A percentile compares a stretch with the other conserved stretches of the same genome.
Evolutionary conservation across 1,140 invertebrate species (phyloP).

Genomic region (Drosophila melanogaster): DNA sequence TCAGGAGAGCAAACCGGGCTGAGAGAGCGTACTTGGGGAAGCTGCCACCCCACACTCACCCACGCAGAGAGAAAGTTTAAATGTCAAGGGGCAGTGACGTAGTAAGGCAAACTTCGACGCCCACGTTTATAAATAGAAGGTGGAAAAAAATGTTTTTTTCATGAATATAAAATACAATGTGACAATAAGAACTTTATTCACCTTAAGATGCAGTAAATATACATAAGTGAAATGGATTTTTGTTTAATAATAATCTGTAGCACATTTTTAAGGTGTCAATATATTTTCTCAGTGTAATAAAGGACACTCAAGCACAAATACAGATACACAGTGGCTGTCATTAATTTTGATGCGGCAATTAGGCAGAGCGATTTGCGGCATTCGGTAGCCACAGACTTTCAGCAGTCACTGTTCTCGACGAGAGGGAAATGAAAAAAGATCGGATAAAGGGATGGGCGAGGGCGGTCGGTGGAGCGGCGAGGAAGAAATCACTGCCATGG

Average conservation of each 20-base stretch:
- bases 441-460: neutral
- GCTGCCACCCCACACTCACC: constrained; percentile 15
- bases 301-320: constrained; percentile 48
- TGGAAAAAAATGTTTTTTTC: neutral
- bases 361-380: constrained; percentile 46
- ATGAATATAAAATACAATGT: neutral
- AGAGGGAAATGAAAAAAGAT: constrained; percentile 7
- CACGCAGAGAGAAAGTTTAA: constrained; percentile 42
- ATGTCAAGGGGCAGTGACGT: constrained; percentile 76
- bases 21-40: constrained; percentile 30
- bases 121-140: constrained; percentile 12
- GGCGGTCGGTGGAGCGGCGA: neutral
- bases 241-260: too few relatives aligned
- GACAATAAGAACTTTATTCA: too few relatives aligned
- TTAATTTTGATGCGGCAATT: constrained; percentile 48
- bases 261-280: neutral
- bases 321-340: constrained; percentile 23
- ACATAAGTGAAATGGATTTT: too few relatives aligned
- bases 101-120: constrained; percentile 50
- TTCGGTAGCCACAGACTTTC: constrained; percentile 25
- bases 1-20: constrained; percentile 37
- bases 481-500: constrained; percentile 74
- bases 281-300: constrained; percentile 23
- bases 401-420: constrained; percentile 17
- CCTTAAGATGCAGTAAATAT: too few relatives aligned